These are phyloP conservation scores for Hydrophis major DNA, from an alignment of 2,797 vertebrate genomes.

Conservation along the genomic window DNA sequence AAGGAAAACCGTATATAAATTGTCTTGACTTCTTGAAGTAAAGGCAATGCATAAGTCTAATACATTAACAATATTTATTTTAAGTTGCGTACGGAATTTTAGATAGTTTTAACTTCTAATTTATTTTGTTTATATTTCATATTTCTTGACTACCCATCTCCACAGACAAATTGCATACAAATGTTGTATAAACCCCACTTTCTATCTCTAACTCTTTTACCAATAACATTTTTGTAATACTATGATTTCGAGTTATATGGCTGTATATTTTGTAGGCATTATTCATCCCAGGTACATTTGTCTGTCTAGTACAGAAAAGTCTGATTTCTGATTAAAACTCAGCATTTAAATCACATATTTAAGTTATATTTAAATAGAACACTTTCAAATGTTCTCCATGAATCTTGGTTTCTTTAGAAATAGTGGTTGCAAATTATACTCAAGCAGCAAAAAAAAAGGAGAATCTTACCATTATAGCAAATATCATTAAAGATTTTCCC, in stretches of 20 bases:
- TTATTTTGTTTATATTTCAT: neutral
- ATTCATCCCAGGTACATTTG: neutral
- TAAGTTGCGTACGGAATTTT: neutral
- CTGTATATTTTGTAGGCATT: neutral
- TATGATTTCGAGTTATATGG: neutral
- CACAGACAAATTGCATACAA: neutral
- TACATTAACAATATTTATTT: neutral
- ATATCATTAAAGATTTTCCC: neutral
- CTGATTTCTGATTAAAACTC: neutral
- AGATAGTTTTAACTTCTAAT: neutral
- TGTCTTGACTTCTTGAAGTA: neutral
- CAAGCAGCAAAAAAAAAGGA: neutral
- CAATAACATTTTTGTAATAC: neutral
- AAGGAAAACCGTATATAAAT: neutral
- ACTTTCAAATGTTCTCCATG: neutral
- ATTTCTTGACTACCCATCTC: neutral
- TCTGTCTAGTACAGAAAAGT: neutral
- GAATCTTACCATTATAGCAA: neutral
- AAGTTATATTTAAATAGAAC: neutral
- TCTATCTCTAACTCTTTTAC: neutral
- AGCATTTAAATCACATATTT: neutral
- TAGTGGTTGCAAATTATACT: neutral
- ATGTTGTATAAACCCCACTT: neutral
- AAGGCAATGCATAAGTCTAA: neutral
- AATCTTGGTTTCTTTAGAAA: neutral